Percentiles rank a stretch among this genome's conserved stretches.
Conservation (phyloP, 2,113 vertebrate species). For the Corythaixoides concolor region DNA sequence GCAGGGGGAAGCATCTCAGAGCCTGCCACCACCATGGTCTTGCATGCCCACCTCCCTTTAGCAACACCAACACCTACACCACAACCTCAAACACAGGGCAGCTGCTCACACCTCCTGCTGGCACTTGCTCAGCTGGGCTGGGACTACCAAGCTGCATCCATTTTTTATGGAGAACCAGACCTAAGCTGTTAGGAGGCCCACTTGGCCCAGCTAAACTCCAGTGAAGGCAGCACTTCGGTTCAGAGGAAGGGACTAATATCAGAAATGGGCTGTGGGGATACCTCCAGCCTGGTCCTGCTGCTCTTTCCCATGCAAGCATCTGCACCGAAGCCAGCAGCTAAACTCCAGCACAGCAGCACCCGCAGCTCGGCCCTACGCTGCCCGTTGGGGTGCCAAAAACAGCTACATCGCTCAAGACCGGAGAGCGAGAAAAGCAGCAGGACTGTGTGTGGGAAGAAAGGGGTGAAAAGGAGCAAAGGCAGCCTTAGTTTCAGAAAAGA, state of each 20-base stretch:
- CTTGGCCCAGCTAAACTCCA: neutral
- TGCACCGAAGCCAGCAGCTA: neutral
- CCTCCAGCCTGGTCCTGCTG: neutral
- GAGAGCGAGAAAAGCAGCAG: neutral
- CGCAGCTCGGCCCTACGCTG: accelerated
- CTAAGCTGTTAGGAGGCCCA: neutral
- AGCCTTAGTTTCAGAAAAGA: neutral
- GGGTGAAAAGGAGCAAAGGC: neutral
- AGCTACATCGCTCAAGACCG: neutral
- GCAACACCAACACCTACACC: neutral
- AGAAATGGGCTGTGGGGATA: neutral
- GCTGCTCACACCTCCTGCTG: neutral
- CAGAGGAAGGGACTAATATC: neutral
- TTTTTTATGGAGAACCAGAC: neutral
- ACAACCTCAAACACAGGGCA: neutral
- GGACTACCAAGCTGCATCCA: neutral
- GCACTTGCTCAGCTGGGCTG: neutral
- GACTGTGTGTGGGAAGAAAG: neutral
- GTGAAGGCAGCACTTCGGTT: neutral
- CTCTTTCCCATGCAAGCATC: neutral
- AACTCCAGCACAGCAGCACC: neutral
- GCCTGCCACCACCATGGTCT: accelerated
- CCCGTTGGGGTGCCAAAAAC: accelerated
- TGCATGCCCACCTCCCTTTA: neutral
- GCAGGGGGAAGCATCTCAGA: neutral